phyloP scores from a whole-genome alignment of 2,113 vertebrate species.

The Hiodon tergisus region DNA sequence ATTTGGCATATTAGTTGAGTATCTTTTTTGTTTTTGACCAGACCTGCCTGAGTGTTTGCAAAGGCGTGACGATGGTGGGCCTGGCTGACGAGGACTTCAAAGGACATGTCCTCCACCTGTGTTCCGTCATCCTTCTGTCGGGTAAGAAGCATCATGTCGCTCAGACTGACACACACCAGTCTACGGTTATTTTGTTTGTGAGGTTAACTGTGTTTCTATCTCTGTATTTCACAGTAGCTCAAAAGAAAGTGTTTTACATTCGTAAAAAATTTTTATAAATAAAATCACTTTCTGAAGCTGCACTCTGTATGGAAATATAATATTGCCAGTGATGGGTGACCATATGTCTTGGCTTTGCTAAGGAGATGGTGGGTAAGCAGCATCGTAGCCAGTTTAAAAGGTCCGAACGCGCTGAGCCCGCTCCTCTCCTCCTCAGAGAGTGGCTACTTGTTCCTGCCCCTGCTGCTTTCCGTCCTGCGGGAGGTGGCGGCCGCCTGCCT shows the following conservation, averaged over 20 bases:
- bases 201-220: too few species aligned
- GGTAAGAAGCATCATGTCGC: slow-evolving; percentile 53
- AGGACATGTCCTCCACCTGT: slow-evolving; percentile 63
- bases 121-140: slow-evolving; percentile 63
- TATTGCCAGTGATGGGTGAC: too few species aligned
- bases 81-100: slow-evolving; percentile 70
- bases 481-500: slow-evolving; percentile 64
- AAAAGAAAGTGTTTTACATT: neutral
- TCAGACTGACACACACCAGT: too few species aligned
- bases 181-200: neutral
- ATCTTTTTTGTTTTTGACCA: slow-evolving; percentile 41
- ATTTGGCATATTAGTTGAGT: neutral
- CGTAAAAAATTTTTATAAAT: too few species aligned
- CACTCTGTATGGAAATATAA: too few species aligned
- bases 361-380: too few species aligned
- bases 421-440: slow-evolving; percentile 58
- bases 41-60: slow-evolving; percentile 71
- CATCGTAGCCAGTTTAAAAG: neutral
- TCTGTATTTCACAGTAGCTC: neutral
- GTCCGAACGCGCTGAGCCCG: slow-evolving; percentile 6
- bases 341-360: too few species aligned
- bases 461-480: slow-evolving; percentile 69
- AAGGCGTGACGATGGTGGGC: slow-evolving; percentile 75
- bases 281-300: too few species aligned
- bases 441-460: slow-evolving; percentile 66